These are phyloP conservation scores for Hylomyscus alleni DNA, from an alignment of 2,797 vertebrate genomes.

Conservation along the genomic window DNA sequence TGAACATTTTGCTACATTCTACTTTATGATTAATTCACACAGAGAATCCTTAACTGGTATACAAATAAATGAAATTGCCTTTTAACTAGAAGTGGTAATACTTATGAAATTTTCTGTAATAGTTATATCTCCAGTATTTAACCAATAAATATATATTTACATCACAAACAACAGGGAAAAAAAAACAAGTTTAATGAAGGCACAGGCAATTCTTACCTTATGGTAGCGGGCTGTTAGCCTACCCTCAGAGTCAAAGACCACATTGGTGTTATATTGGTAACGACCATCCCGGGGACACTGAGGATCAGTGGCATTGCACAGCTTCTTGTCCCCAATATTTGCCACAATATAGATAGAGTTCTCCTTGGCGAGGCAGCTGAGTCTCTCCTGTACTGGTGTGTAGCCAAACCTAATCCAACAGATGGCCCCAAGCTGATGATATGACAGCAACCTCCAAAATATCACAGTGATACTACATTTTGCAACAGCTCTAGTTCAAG, in stretches of 20 bases:
- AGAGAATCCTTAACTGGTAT: background rate
- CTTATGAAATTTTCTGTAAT: background rate
- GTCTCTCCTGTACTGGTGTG: conserved; percentile 79
- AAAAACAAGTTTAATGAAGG: background rate
- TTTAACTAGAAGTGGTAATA: background rate
- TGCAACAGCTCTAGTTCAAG: background rate
- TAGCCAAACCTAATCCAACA: conserved; percentile 77
- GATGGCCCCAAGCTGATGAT: background rate
- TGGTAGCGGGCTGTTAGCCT: conserved; percentile 83
- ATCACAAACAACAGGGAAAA: background rate
- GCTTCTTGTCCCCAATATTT: conserved; percentile 85
- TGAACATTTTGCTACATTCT: conserved; percentile 17
- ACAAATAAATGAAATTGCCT: background rate
- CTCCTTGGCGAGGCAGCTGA: conserved; percentile 84
- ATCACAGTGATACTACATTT: background rate
- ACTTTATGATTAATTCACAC: conserved; percentile 5
- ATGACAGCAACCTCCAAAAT: conserved; percentile 21
- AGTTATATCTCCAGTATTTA: background rate
- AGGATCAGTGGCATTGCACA: conserved; percentile 72
- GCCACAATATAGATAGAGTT: conserved; percentile 83
- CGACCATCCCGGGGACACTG: conserved; percentile 74
- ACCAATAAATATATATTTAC: background rate
- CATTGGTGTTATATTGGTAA: conserved; percentile 84
- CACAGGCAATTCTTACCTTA: conserved; percentile 72
- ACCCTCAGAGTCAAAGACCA: conserved; percentile 82